Conservation (phyloP, 2,113 vertebrate genomes). For the Dasyornis broadbenti region DNA sequence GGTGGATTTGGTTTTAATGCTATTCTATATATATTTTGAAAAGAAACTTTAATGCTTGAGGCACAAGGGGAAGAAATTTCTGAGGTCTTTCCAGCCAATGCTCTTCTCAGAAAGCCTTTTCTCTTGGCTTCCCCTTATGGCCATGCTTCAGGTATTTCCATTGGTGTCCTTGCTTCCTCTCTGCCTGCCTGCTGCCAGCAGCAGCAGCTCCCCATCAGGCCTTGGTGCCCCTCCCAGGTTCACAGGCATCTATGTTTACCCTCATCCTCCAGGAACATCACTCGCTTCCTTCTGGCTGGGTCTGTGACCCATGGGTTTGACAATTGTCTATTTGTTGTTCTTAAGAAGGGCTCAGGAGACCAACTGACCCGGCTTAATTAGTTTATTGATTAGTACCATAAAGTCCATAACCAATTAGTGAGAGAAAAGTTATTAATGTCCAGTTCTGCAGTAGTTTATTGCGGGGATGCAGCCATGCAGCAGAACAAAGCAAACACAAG, state of each 20-base stretch:
- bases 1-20: neutral
- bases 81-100: neutral
- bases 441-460: neutral
- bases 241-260: neutral
- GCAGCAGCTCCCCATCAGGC: neutral
- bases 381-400: constrained; percentile 53
- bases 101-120: neutral
- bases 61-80: neutral
- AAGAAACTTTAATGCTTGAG: neutral
- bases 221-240: fast-evolving
- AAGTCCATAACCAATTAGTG: constrained; percentile 62
- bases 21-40: neutral
- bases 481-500: neutral
- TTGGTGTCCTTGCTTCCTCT: neutral
- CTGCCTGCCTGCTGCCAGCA: neutral
- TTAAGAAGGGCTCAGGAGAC: constrained; percentile 20
- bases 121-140: neutral
- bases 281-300: neutral
- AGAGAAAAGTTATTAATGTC: constrained; percentile 50
- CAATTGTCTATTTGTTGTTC: neutral
- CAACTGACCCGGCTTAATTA: constrained; percentile 49
- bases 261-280: neutral
- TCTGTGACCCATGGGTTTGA: neutral
- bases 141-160: neutral
- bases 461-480: neutral